Evolutionary conservation across 2,797 vertebrate species (phyloP), one percentile per base, ranked within the genome.

Genomic region (Chrysolophus pictus): DNA sequence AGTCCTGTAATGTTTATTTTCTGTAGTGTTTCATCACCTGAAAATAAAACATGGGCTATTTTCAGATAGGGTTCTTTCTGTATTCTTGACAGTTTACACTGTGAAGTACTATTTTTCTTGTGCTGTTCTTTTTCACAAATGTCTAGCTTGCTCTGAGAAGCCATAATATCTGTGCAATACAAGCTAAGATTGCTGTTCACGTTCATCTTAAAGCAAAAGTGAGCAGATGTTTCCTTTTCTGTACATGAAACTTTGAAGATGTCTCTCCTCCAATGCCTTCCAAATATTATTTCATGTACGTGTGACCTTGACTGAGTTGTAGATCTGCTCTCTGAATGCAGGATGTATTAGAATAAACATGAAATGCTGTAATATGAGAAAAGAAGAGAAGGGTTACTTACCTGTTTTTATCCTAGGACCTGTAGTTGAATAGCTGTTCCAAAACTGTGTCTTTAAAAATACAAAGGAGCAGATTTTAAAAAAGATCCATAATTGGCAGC

Each of bases 1-100:
- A 99, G 98, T 60, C 98, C 98, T 1, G 98, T 98, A 78, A 99
- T 98, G 11, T 99, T 99, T 1, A 99, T 85, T 87, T 98, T 98
- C 9, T 97, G 97, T 84, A 91, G 58, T 31, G 82, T 74, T 69
- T 97, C 96, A 96, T 97, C 97, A 98, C 98, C 75, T 96, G 93
- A 42, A 91, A 28, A 95, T 46, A 95, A 96, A 96, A 64, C 18
- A 93, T 24, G 2, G 90, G 53, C 91, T 84, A 90, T 73, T 90
- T 90, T 59, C 39, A 59, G 67, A 39, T 10, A 5, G 18, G 44
- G 26, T 47, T 59, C 29, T 55, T 68, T 39, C 69, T 31, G 7
- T 7, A 6, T 8, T 31, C 18, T 26, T 41, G 55, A 33, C 11
- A 51, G 21, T 42, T 41, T 23, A 6, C 7, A 18, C 12, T 58